Evolutionary conservation across 2,113 vertebrate genomes (phyloP).

Genomic region (Macquaria ambigua): DNA sequence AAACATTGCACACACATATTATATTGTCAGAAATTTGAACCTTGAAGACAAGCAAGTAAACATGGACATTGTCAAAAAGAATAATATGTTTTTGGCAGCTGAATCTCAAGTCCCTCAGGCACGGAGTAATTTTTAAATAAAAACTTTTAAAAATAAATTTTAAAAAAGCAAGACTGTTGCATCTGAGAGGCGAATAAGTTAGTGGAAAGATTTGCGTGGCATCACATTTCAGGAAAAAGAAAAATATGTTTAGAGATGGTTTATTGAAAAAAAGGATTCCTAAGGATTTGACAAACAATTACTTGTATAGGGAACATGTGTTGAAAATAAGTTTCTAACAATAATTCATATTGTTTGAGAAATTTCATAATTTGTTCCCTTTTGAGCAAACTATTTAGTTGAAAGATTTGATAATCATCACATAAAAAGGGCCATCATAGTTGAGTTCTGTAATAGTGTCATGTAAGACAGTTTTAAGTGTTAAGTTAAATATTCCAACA

Average conservation of each 20-base stretch:
- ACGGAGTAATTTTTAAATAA: not conserved
- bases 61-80: not conserved
- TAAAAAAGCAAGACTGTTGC: too few species aligned
- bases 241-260: too few species aligned
- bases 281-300: too few species aligned
- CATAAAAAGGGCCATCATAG: not conserved
- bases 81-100: not conserved
- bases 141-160: not conserved
- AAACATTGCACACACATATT: not conserved
- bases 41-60: not conserved
- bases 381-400: not conserved
- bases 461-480: not conserved
- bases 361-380: not conserved
- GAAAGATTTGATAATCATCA: not conserved
- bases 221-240: too few species aligned
- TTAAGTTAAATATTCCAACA: not conserved
- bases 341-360: not conserved
- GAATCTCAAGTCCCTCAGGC: too few species aligned
- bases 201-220: too few species aligned
- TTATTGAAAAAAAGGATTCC: too few species aligned
- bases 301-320: too few species aligned
- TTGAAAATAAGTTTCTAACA: not conserved
- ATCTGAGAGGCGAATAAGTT: too few species aligned
- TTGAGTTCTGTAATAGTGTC: not conserved
- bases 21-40: not conserved